Conservation (phyloP, 1,140 invertebrate species). For the Drosophila pseudoananassae region DNA sequence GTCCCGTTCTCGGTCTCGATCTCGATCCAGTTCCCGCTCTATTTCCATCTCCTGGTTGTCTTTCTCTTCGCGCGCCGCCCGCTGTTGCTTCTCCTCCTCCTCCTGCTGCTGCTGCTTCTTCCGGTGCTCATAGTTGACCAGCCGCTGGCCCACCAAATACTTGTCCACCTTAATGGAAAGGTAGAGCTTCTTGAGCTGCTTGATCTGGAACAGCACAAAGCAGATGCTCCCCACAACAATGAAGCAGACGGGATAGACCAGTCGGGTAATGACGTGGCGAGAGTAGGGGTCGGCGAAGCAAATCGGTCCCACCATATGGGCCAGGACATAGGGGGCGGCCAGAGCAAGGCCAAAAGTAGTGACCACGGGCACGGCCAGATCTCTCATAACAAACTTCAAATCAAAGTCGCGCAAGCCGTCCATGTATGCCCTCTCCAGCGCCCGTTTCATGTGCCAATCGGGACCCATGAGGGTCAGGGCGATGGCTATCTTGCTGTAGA, state of each 20-base stretch:
- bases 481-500: constrained; percentile 99
- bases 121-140: constrained; percentile 97
- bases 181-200: constrained; percentile 96
- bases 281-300: constrained; percentile 90
- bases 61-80: constrained; percentile 34
- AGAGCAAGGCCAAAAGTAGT: constrained; percentile 93
- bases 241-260: constrained; percentile 96
- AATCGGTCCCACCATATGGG: constrained; percentile 92
- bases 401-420: constrained; percentile 97
- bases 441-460: constrained; percentile 95
- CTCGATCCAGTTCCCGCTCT: constrained; percentile 30
- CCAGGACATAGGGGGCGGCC: constrained; percentile 95
- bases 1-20: background rate
- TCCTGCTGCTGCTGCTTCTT: constrained; percentile 85
- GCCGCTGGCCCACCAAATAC: constrained; percentile 96
- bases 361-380: constrained; percentile 95
- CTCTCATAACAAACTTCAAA: constrained; percentile 92
- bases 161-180: constrained; percentile 99
- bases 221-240: constrained; percentile 89
- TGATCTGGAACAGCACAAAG: constrained; percentile 90
- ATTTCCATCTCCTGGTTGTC: constrained; percentile 50
- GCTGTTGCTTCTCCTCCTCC: constrained; percentile 52
- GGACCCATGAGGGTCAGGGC: constrained; percentile 99
- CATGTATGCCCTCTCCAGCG: constrained; percentile 94
- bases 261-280: constrained; percentile 91